A percentile compares a stretch with the other conserved stretches of the same genome.
Conservation (phyloP, 2,113 vertebrate species). For the Oophaga pumilio region DNA sequence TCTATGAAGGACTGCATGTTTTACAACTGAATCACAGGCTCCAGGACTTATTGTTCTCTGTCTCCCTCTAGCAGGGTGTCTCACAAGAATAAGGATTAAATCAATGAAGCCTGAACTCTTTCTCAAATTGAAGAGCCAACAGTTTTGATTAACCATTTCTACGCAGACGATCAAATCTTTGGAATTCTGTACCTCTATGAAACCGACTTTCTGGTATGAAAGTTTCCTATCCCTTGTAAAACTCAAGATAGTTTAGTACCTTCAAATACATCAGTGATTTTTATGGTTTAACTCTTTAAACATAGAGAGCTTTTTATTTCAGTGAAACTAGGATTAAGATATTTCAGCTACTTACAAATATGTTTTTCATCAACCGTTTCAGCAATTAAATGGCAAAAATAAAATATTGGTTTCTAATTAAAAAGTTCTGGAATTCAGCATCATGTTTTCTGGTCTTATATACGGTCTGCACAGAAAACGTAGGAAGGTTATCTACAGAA, state of each 20-base stretch:
- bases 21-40: slow-evolving; percentile 34
- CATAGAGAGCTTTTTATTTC: background rate
- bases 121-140: slow-evolving; percentile 32
- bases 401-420: background rate
- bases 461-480: background rate
- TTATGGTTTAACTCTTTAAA: too few relatives aligned
- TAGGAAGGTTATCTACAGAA: slow-evolving; percentile 11
- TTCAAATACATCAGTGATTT: too few relatives aligned
- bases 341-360: background rate
- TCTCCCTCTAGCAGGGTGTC: slow-evolving; percentile 54
- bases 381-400: background rate
- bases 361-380: background rate
- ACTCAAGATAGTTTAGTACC: background rate
- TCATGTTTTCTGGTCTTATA: background rate
- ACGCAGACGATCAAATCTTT: slow-evolving; percentile 9
- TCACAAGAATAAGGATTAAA: slow-evolving; percentile 53
- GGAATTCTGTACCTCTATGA: background rate
- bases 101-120: slow-evolving; percentile 52
- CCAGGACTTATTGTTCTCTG: slow-evolving; percentile 48
- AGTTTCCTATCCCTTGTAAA: background rate
- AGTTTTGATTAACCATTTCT: slow-evolving; percentile 50
- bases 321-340: background rate
- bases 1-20: slow-evolving; percentile 38
- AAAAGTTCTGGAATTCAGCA: background rate
- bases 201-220: background rate